These are phyloP conservation scores for Smutsia gigantea DNA, from an alignment of 2,797 vertebrate species.

Conservation along the genomic window DNA sequence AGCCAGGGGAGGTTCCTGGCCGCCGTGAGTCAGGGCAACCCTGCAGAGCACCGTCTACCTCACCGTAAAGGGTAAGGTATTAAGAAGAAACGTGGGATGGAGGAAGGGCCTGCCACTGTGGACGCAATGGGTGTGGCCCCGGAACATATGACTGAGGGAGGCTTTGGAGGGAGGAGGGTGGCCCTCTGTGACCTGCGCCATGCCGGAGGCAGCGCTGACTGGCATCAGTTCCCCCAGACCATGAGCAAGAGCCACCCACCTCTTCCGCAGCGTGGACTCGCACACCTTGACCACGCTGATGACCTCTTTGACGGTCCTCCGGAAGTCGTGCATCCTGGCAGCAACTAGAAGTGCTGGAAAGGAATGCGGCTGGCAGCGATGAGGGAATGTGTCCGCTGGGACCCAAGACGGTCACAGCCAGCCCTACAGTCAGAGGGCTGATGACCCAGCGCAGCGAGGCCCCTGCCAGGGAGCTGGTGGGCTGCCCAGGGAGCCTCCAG, in stretches of 20 bases:
- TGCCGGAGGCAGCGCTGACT: not conserved
- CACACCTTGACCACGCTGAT: constrained; percentile 98
- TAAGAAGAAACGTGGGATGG: too few relatives aligned
- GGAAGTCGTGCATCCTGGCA: constrained; percentile 96
- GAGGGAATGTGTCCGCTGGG: not conserved
- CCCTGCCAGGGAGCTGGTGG: not conserved
- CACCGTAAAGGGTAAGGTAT: too few relatives aligned
- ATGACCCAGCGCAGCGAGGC: not conserved
- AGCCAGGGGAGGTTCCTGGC: not conserved
- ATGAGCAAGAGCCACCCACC: constrained; percentile 84
- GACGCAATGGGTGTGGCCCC: rapidly evolving
- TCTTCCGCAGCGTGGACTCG: constrained; percentile 94
- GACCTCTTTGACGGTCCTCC: constrained; percentile 95
- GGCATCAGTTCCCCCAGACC: not conserved
- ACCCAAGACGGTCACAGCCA: rapidly evolving
- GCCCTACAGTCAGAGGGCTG: rapidly evolving
- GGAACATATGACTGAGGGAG: not conserved
- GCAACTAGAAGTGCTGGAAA: constrained; percentile 95
- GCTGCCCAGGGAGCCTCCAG: too few relatives aligned
- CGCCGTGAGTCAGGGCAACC: too few relatives aligned
- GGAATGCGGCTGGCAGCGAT: rapidly evolving
- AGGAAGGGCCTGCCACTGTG: too few relatives aligned
- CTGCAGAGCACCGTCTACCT: not conserved
- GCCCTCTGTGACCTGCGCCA: rapidly evolving
- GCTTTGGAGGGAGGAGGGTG: not conserved